Conservation (phyloP, 2,888 invertebrate species). For the Ceratothoa steindachneri region DNA sequence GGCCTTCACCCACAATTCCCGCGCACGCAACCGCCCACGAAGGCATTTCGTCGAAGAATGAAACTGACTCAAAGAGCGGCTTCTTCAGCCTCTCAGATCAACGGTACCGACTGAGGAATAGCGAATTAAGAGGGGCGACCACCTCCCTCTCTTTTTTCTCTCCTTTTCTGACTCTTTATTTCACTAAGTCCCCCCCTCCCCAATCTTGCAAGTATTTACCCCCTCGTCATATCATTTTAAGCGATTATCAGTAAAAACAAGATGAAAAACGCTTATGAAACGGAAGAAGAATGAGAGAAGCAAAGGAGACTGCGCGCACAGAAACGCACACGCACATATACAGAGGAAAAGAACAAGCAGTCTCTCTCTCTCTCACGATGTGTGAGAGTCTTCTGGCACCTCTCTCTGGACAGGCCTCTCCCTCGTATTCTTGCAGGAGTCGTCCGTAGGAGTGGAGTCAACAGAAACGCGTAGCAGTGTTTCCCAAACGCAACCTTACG, state of each 20-base stretch:
- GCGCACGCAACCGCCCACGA: too few relatives aligned
- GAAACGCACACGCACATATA: too few relatives aligned
- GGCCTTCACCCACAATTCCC: too few relatives aligned
- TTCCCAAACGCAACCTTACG: neutral
- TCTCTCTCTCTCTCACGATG: neutral
- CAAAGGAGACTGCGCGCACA: too few relatives aligned
- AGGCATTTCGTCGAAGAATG: neutral
- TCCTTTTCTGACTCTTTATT: neutral
- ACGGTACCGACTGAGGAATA: neutral
- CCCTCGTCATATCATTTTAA: too few relatives aligned
- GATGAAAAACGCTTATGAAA: neutral
- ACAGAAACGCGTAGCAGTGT: neutral
- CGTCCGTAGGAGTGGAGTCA: neutral
- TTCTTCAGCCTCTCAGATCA: neutral
- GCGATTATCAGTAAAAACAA: neutral
- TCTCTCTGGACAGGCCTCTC: neutral
- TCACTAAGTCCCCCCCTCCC: neutral
- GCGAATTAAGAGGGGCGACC: neutral
- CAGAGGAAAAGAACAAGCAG: neutral
- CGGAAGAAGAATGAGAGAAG: neutral
- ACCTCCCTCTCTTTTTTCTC: neutral
- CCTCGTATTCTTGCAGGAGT: neutral
- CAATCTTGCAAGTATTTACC: too few relatives aligned
- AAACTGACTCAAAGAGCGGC: neutral
- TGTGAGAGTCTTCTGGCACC: neutral